These are phyloP conservation scores for Diadromus collaris DNA, from an alignment of 2,888 invertebrate species.

Conservation along the genomic window DNA sequence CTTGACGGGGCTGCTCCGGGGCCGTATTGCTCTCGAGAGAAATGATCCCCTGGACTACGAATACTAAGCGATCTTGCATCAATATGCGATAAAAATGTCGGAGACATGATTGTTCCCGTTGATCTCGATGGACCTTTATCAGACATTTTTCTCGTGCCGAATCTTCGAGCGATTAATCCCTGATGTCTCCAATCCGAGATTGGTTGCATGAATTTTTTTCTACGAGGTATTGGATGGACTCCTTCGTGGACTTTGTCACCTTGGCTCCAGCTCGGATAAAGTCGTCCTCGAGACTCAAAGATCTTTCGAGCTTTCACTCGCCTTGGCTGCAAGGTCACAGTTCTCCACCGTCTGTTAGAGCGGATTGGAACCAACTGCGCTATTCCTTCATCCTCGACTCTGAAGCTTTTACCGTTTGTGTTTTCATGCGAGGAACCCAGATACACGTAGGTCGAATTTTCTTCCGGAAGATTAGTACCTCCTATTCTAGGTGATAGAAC, in stretches of 20 bases:
- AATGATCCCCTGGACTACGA: neutral
- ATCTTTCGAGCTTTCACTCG: neutral
- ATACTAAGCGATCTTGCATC: neutral
- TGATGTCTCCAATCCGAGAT: neutral
- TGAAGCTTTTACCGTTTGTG: neutral
- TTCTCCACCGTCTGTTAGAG: conserved; percentile 27
- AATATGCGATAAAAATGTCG: neutral
- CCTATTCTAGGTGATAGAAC: neutral
- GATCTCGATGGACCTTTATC: neutral
- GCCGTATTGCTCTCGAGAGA: conserved; percentile 15
- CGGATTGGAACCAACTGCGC: neutral
- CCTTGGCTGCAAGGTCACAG: neutral
- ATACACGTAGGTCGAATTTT: neutral
- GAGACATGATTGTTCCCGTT: neutral
- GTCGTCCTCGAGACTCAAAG: neutral
- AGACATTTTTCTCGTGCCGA: neutral
- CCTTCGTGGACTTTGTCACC: neutral
- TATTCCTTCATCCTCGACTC: neutral
- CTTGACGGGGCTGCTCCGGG: neutral
- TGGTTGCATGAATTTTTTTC: neutral
- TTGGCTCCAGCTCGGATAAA: conserved; percentile 1
- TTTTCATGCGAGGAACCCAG: neutral
- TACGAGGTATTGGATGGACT: neutral
- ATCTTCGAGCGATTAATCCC: neutral
- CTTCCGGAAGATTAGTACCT: neutral